A percentile compares a stretch with the other conserved stretches of the same genome.
phyloP scores from a whole-genome alignment of 2,113 vertebrate species.

The Azemiops feae region DNA sequence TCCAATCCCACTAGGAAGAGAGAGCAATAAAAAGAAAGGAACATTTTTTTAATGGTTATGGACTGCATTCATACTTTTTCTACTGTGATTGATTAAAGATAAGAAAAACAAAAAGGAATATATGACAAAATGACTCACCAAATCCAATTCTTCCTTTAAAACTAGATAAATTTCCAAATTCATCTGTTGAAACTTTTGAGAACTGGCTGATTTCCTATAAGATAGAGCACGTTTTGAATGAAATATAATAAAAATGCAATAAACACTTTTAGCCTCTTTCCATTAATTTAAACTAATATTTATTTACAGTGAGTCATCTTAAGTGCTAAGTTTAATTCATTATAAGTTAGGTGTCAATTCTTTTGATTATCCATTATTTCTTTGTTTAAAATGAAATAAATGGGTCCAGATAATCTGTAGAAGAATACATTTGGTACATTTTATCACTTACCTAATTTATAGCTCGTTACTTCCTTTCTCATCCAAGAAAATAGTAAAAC shows the following conservation, averaged over 20 bases:
- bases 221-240: background rate
- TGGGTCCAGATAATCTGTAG: background rate
- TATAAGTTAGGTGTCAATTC: background rate
- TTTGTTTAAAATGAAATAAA: background rate
- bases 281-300: background rate
- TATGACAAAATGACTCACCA: background rate
- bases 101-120: background rate
- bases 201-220: background rate
- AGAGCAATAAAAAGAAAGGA: background rate
- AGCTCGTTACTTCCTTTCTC: background rate
- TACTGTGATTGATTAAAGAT: background rate
- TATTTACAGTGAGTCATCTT: background rate
- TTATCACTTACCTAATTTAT: background rate
- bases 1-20: background rate
- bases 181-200: background rate
- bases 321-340: background rate
- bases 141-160: background rate
- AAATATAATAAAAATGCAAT: background rate
- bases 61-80: background rate
- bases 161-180: background rate
- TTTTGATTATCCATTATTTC: background rate
- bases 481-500: background rate
- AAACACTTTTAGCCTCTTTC: background rate
- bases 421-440: background rate
- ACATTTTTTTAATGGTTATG: background rate